phyloP scores from a whole-genome alignment of 2,888 invertebrate genomes.

The Rhamnusium bicolor region DNA sequence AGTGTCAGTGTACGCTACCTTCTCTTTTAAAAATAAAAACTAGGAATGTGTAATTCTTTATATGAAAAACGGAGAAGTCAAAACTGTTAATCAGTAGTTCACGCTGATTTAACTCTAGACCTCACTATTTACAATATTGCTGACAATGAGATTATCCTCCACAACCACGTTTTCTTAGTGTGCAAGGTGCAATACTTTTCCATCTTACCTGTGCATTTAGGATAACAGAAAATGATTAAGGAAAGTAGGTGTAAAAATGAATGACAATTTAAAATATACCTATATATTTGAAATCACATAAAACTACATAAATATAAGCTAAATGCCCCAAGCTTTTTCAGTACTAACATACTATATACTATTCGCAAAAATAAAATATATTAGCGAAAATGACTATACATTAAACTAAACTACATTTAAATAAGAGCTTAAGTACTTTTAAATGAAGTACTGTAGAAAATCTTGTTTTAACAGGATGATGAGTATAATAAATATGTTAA shows the following conservation, averaged over 20 bases:
- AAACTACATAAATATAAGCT: conserved; percentile 51
- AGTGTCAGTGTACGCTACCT: too few species aligned
- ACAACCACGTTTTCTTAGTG: neutral
- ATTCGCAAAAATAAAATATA: conserved; percentile 38
- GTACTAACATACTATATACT: conserved; percentile 39
- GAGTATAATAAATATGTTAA: neutral
- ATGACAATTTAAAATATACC: conserved; percentile 46
- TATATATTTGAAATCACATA: conserved; percentile 53
- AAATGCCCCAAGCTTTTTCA: conserved; percentile 32
- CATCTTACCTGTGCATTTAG: conserved; percentile 25
- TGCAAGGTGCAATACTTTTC: neutral
- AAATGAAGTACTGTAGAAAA: conserved; percentile 8
- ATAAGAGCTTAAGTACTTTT: conserved; percentile 25
- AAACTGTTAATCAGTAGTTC: too few species aligned
- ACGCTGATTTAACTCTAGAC: neutral
- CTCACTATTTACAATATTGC: neutral
- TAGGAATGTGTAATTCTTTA: too few species aligned
- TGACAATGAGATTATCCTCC: neutral
- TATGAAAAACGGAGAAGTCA: too few species aligned
- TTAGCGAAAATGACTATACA: conserved; percentile 25
- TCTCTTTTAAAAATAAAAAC: too few species aligned
- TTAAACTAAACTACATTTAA: conserved; percentile 8
- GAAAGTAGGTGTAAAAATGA: conserved; percentile 47
- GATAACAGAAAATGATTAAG: conserved; percentile 30
- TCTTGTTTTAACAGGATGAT: too few species aligned